Conservation (phyloP, 1,140 invertebrate genomes). For the Zaprionus ornatus region DNA sequence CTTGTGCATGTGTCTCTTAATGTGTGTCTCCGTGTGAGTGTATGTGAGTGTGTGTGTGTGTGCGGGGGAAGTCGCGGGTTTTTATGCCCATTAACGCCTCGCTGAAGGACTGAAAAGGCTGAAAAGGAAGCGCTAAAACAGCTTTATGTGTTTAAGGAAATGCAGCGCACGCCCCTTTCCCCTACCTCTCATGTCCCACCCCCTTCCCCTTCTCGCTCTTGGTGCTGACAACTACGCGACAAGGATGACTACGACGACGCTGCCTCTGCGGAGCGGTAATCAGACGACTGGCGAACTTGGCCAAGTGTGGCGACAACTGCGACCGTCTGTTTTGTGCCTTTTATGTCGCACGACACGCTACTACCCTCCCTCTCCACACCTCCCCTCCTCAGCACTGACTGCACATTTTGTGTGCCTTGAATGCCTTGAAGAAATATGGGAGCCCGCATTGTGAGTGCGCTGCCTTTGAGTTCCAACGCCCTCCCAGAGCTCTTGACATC, state of each 20-base stretch:
- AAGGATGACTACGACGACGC: constrained; percentile 20
- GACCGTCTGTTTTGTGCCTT: constrained; percentile 59
- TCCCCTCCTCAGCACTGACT: constrained; percentile 18
- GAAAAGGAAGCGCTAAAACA: constrained; percentile 67
- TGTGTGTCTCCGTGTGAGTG: background rate
- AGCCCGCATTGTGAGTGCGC: constrained; percentile 33
- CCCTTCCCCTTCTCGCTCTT: background rate
- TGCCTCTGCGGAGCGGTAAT: constrained; percentile 39
- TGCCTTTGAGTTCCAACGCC: background rate
- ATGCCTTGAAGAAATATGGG: constrained; percentile 52
- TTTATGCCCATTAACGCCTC: constrained; percentile 64
- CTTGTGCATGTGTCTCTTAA: background rate
- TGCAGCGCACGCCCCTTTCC: constrained; percentile 37
- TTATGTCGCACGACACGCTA: constrained; percentile 19
- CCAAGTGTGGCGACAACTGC: constrained; percentile 57
- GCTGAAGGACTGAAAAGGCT: constrained; percentile 46
- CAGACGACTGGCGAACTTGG: constrained; percentile 63
- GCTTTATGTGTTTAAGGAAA: constrained; percentile 70
- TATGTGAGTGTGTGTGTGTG: background rate
- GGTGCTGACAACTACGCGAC: constrained; percentile 50
- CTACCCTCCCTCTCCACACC: background rate
- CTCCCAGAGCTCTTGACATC: constrained; percentile 40
- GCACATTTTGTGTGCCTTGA: constrained; percentile 53
- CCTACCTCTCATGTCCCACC: background rate
- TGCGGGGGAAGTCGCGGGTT: constrained; percentile 13